Base-by-base conservation (phyloP, 2,888 invertebrate genomes). In the Drosophila flavopinicola region DNA sequence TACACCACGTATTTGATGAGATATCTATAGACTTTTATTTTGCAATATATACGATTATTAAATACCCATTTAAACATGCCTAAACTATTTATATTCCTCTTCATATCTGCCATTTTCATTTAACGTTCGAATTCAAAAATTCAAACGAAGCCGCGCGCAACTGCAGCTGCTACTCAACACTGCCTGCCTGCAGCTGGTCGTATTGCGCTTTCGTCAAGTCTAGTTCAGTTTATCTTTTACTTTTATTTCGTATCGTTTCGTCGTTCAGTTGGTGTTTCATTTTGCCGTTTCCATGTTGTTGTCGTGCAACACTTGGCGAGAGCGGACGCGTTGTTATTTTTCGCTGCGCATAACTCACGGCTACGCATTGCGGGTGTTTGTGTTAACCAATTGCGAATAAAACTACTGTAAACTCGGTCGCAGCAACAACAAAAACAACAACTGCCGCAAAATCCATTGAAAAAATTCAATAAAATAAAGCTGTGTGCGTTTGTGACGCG, bases 331-430 rank as follows among this genome's bases (percentile, higher is more conserved):
- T 23, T 2, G 32, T 23, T 38, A 42, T 52, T 13, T 30, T 20
- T 27, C 33, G 75, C 35, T 54, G 45, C 63, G 75, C 53, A 69
- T 5, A 61, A 15, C 41, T 45, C 6, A 48, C 39, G 49, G 3
- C 29, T 41, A 47, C 71, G 71, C 72, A 58, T 58, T 58, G 56
- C 63, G 74, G 70, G 53, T 54, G 64, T 63, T 56, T 63, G 42
- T 45, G 70, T 39, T 54, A 42, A 70, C 45, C 70, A 58, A 72
- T 64, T 75, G 65, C 75, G 49, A 72, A 75, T 54, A 49, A 63
- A 72, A 59, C 65, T 56, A 65, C 42, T 48, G 58, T 39, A 59
- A 53, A 70, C 39, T 58, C 54, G 58, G 64, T 17, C 52, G 45
- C 24, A 9, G 29, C 27, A 44, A 13, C 15, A 25, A 51, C 53